Percentiles rank a stretch among this genome's conserved stretches.
Conservation (phyloP, 2,797 vertebrate genomes). For the Triplophysa yarkandensis region DNA sequence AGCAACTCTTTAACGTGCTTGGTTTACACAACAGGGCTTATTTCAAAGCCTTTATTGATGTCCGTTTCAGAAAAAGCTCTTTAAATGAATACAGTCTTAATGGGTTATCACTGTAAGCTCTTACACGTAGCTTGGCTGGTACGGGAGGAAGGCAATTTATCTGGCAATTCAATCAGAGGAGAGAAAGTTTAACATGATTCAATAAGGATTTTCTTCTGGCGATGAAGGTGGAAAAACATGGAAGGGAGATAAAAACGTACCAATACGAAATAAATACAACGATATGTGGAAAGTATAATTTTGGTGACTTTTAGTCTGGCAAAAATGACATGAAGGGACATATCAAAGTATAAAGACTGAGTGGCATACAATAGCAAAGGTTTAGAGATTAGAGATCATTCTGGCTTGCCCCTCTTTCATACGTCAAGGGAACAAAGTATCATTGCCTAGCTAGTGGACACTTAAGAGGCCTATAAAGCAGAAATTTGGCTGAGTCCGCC, state of each 20-base stretch:
- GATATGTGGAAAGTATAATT: not conserved
- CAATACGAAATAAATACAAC: constrained; percentile 20
- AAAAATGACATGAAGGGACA: not conserved
- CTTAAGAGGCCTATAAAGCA: constrained; percentile 88
- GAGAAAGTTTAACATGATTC: constrained; percentile 54
- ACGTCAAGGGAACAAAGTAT: constrained; percentile 74
- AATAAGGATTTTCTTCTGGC: constrained; percentile 53
- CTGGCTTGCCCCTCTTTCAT: constrained; percentile 48
- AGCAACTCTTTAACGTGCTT: constrained; percentile 50
- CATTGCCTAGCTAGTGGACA: constrained; percentile 85
- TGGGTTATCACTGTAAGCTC: constrained; percentile 63
- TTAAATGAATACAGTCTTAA: constrained; percentile 61
- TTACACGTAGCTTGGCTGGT: constrained; percentile 42
- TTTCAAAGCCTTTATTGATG: constrained; percentile 66
- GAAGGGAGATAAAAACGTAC: constrained; percentile 17
- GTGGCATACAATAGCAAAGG: too few species aligned
- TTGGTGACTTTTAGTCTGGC: too few species aligned
- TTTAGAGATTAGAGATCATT: not conserved
- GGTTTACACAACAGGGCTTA: constrained; percentile 61
- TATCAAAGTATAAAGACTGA: not conserved
- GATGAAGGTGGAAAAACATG: constrained; percentile 6
- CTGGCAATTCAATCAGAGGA: constrained; percentile 52
- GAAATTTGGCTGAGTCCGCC: constrained; percentile 82
- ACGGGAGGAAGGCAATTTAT: constrained; percentile 53
- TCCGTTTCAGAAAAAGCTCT: constrained; percentile 56